Conservation (phyloP, 2,888 invertebrate genomes). For the Andrena flavipes region DNA sequence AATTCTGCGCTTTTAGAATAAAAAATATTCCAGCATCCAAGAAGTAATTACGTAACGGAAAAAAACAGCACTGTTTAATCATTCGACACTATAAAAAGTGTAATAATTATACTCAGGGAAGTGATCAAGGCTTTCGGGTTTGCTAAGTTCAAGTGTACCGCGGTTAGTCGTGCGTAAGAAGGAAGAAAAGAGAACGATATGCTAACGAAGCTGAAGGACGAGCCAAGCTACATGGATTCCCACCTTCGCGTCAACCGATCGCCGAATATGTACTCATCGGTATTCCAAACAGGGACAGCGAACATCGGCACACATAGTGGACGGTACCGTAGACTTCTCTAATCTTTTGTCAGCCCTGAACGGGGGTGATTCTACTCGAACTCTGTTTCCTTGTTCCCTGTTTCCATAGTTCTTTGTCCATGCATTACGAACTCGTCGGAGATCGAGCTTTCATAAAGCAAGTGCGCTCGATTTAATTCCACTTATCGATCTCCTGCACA, state of each 20-base stretch:
- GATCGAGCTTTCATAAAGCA: too few species aligned
- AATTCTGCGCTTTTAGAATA: too few species aligned
- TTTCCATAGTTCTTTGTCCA: neutral
- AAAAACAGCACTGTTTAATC: neutral
- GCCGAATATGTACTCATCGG: slow-evolving; percentile 32
- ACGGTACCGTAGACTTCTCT: neutral
- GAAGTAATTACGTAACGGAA: too few species aligned
- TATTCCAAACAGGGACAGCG: slow-evolving; percentile 37
- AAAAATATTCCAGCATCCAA: too few species aligned
- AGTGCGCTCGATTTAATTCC: too few species aligned
- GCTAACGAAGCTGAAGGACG: slow-evolving; percentile 52
- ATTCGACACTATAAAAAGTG: neutral
- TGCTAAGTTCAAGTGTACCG: neutral
- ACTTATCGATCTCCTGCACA: too few species aligned
- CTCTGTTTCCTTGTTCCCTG: neutral
- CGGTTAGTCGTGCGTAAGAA: neutral
- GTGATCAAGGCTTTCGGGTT: neutral
- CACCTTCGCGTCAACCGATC: slow-evolving; percentile 40
- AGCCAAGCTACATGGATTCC: slow-evolving; percentile 33
- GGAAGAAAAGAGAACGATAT: slow-evolving; percentile 50
- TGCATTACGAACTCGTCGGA: neutral
- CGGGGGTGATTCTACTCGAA: slow-evolving; percentile 5
- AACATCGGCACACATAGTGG: slow-evolving; percentile 6
- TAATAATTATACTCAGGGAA: neutral
- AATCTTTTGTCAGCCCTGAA: neutral